Conservation (phyloP, 2,113 vertebrate genomes). For the Prochilodus magdalenae region DNA sequence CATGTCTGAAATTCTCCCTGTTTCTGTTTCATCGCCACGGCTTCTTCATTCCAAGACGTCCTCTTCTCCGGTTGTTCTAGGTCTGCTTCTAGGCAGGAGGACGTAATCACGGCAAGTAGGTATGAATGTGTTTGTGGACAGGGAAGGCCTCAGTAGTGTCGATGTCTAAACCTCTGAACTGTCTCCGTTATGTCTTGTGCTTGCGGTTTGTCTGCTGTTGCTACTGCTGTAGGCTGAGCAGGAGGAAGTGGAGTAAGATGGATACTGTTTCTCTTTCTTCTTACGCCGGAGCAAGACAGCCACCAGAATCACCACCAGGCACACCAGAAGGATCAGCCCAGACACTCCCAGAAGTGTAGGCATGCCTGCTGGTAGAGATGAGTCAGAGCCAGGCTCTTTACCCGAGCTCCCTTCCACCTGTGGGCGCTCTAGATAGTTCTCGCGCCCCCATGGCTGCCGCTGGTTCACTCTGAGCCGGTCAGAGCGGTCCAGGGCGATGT, state of each 20-base stretch:
- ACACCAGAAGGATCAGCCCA: slow-evolving; percentile 74
- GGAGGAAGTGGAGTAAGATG: slow-evolving; percentile 73
- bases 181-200: slow-evolving; percentile 63
- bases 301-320: slow-evolving; percentile 60
- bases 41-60: slow-evolving; percentile 6
- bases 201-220: slow-evolving; percentile 62
- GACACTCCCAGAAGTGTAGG: slow-evolving; percentile 67
- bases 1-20: not conserved
- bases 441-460: slow-evolving; percentile 65
- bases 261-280: slow-evolving; percentile 66
- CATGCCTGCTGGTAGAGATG: slow-evolving; percentile 52
- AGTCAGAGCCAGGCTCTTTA: slow-evolving; percentile 58
- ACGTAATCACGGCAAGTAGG: slow-evolving; percentile 21
- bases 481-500: slow-evolving; percentile 69
- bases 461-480: slow-evolving; percentile 70
- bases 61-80: not conserved
- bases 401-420: slow-evolving; percentile 67
- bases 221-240: slow-evolving; percentile 71
- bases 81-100: slow-evolving; percentile 24
- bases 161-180: slow-evolving; percentile 76
- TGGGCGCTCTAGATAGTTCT: slow-evolving; percentile 61
- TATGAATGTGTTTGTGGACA: slow-evolving; percentile 25
- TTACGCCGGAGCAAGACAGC: slow-evolving; percentile 71
- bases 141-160: not conserved
- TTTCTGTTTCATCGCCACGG: not conserved